Percentiles rank a stretch among this genome's conserved stretches.
Conservation (phyloP, 2,797 vertebrate genomes). For the Coendou prehensilis region DNA sequence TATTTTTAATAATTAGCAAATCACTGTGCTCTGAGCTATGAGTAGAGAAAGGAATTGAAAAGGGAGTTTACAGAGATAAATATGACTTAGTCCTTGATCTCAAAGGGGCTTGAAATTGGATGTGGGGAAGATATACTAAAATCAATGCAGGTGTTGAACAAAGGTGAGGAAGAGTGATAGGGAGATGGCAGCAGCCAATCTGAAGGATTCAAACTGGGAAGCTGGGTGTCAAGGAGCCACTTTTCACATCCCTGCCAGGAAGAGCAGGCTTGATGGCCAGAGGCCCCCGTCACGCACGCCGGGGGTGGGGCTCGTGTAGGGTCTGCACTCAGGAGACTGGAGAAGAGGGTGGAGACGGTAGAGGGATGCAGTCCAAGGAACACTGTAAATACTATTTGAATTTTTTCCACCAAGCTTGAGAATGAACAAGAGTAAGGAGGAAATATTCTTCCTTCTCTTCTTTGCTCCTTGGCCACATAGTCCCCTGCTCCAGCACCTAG, state of each 20-base stretch:
- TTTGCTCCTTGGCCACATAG: not conserved
- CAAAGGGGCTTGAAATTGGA: not conserved
- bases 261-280: not conserved
- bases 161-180: not conserved
- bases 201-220: not conserved
- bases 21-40: not conserved
- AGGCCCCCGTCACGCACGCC: not conserved
- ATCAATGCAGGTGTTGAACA: not conserved
- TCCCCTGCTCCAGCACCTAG: not conserved
- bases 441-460: slow-evolving; percentile 20
- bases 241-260: not conserved
- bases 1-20: slow-evolving; percentile 51
- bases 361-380: not conserved
- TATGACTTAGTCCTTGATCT: not conserved
- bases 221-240: not conserved
- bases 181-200: not conserved
- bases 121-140: not conserved
- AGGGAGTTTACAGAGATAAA: not conserved
- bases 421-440: not conserved
- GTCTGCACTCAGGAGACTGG: not conserved
- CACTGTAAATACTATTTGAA: not conserved
- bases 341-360: not conserved
- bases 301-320: not conserved
- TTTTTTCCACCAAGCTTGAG: not conserved
- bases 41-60: not conserved